Conservation (phyloP, 2,113 vertebrate genomes). For the Hydrochoerus hydrochaeris region DNA sequence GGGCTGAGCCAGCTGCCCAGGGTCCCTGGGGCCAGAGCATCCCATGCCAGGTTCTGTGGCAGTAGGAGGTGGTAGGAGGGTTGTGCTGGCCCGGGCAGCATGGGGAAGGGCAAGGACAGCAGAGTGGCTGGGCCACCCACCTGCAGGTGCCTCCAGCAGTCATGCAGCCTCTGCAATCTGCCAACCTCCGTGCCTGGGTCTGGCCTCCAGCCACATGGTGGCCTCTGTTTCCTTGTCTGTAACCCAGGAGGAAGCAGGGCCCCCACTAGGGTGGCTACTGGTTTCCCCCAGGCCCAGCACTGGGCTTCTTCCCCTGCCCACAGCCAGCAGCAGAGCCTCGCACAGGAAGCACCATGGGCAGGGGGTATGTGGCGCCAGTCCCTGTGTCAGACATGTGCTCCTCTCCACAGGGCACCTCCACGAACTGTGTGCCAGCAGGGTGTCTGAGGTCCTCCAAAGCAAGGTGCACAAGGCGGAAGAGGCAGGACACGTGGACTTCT, state of each 20-base stretch:
- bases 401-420: constrained; percentile 86
- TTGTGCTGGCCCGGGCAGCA: not conserved
- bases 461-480: constrained; percentile 88
- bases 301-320: not conserved
- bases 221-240: not conserved
- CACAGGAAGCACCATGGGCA: not conserved
- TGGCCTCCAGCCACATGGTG: not conserved
- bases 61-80: not conserved
- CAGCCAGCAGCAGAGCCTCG: not conserved
- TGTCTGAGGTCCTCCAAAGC: constrained; percentile 90
- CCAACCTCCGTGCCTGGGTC: not conserved
- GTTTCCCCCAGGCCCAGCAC: not conserved
- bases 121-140: not conserved
- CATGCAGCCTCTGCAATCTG: not conserved
- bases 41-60: not conserved
- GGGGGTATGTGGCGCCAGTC: not conserved
- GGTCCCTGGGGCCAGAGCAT: not conserved
- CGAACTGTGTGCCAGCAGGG: constrained; percentile 89
- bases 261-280: not conserved
- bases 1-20: not conserved
- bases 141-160: not conserved
- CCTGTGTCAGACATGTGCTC: not conserved
- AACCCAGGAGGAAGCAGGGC: not conserved
- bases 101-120: not conserved
- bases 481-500: constrained; percentile 90